phyloP scores from a whole-genome alignment of 1,140 invertebrate genomes.

The Neodiprion fabricii region DNA sequence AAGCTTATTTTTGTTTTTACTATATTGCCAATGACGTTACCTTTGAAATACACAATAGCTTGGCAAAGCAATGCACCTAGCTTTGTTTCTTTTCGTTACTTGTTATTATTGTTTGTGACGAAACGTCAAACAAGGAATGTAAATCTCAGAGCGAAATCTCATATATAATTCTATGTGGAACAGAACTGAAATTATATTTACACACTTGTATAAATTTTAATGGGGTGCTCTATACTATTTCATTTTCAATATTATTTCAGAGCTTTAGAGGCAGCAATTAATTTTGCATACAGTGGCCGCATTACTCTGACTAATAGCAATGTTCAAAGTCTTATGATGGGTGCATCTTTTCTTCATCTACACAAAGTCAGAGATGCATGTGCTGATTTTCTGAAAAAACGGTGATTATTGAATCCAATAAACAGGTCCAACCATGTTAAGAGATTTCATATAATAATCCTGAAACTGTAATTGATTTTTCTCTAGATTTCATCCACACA shows the following conservation, averaged over 20 bases:
- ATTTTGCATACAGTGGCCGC: constrained; percentile 87
- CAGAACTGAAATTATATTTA: too few species aligned
- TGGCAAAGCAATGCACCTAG: too few species aligned
- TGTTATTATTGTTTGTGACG: too few species aligned
- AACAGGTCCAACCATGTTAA: neutral
- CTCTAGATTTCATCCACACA: constrained; percentile 79
- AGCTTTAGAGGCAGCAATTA: constrained; percentile 83
- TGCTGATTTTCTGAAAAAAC: constrained; percentile 79
- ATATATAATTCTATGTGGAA: too few species aligned
- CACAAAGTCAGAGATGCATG: constrained; percentile 84
- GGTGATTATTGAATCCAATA: constrained; percentile 48
- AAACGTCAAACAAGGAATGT: too few species aligned
- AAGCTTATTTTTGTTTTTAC: neutral
- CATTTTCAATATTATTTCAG: constrained; percentile 58
- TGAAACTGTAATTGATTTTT: constrained; percentile 8
- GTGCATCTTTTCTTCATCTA: constrained; percentile 87
- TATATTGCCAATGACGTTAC: too few species aligned
- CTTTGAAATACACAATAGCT: too few species aligned
- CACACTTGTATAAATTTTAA: too few species aligned
- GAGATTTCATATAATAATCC: too few species aligned
- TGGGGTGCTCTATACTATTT: neutral
- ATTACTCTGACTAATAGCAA: constrained; percentile 81
- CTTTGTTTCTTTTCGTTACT: too few species aligned
- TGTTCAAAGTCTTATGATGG: constrained; percentile 86
- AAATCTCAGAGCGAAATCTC: too few species aligned